These are phyloP conservation scores for Eulemur rufifrons DNA, from an alignment of 2,113 vertebrate genomes.

Conservation along the genomic window DNA sequence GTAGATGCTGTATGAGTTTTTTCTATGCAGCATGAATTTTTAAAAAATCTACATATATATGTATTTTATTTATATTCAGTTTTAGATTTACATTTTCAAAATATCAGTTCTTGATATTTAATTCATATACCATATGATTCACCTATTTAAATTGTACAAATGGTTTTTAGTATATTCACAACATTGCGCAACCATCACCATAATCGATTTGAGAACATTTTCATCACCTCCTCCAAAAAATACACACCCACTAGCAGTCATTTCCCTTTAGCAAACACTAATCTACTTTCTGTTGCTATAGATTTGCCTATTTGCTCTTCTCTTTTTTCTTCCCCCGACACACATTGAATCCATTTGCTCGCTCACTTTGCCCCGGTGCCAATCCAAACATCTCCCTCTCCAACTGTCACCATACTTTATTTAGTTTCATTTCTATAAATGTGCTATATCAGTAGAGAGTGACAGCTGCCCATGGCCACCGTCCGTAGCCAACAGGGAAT, in stretches of 20 bases:
- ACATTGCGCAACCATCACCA: neutral
- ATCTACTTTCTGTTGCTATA: neutral
- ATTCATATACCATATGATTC: neutral
- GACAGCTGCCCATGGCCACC: neutral
- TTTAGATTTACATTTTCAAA: neutral
- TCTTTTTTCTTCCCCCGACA: neutral
- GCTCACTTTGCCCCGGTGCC: neutral
- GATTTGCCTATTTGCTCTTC: neutral
- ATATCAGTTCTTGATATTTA: neutral
- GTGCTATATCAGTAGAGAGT: neutral
- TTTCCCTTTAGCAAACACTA: neutral
- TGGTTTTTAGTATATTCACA: neutral
- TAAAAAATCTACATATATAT: neutral
- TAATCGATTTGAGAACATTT: neutral
- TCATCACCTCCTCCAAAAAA: neutral
- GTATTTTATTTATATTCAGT: conserved; percentile 24
- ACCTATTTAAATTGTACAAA: neutral
- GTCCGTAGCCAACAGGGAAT: neutral
- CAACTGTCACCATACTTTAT: neutral
- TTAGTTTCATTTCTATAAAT: neutral
- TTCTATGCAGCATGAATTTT: neutral
- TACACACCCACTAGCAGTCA: neutral
- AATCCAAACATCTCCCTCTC: neutral
- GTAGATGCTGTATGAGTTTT: neutral
- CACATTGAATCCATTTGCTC: neutral